A percentile compares a stretch with the other conserved stretches of the same genome.
These are phyloP conservation scores for Euzetes globulus DNA, from an alignment of 2,888 invertebrate species.

Conservation along the genomic window DNA sequence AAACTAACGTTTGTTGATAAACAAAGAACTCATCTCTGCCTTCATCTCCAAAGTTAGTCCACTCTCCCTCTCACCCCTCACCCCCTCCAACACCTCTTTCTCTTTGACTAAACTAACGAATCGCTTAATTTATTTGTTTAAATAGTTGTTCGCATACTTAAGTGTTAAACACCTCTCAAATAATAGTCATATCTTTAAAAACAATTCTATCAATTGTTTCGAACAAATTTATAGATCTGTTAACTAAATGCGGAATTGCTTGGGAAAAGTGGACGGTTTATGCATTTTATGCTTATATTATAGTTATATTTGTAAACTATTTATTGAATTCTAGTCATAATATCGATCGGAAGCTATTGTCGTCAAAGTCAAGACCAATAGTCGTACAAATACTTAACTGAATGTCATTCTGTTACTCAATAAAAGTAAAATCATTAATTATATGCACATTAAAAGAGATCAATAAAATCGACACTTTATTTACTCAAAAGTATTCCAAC, in stretches of 20 bases:
- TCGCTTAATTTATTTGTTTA: no score
- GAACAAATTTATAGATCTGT: neutral
- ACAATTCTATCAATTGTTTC: neutral
- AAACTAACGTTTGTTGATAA: no score
- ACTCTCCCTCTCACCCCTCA: no score
- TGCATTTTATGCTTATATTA: neutral
- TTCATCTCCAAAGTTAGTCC: no score
- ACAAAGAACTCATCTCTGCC: no score
- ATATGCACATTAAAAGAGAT: slow-evolving; percentile 11
- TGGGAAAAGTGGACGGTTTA: neutral
- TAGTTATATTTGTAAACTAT: slow-evolving; percentile 11
- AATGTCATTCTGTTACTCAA: neutral
- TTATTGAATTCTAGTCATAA: slow-evolving; percentile 17
- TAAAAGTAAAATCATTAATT: neutral
- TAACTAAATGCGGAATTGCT: neutral
- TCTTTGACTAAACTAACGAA: no score
- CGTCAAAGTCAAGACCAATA: neutral
- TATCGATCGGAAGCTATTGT: neutral
- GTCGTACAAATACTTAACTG: neutral
- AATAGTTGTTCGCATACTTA: no score
- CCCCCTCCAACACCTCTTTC: no score
- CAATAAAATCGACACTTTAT: slow-evolving; percentile 6
- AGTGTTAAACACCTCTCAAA: no score
- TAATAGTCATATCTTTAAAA: neutral
- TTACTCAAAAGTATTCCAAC: neutral